Evolutionary conservation across 2,797 vertebrate species (phyloP).

Genomic region (Onychomys leucogaster): DNA sequence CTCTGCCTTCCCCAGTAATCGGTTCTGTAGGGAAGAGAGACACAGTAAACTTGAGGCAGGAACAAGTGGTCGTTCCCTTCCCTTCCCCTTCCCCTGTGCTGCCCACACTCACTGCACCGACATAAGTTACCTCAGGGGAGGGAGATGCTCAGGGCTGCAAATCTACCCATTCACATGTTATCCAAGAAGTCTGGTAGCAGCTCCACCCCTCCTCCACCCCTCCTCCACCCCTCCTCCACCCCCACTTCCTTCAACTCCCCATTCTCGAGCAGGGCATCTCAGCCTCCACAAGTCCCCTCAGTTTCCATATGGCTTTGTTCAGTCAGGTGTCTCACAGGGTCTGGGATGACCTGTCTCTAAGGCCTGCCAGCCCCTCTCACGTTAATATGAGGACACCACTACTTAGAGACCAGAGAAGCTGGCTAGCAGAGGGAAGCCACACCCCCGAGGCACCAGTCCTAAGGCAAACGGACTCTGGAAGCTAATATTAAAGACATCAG

Average conservation of each 20-base stretch:
- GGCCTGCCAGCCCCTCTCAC: background rate
- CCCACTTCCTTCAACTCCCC: background rate
- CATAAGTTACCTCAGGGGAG: background rate
- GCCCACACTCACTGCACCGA: background rate
- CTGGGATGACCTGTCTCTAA: background rate
- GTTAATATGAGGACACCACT: background rate
- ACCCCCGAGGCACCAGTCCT: background rate
- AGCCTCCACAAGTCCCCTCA: background rate
- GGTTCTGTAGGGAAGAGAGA: conserved; percentile 84
- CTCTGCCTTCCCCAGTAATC: conserved; percentile 56
- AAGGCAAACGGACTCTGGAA: background rate
- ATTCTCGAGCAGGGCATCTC: background rate
- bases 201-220: background rate
- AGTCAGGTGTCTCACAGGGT: background rate
- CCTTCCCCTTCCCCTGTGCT: background rate
- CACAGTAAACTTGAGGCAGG: background rate
- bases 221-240: background rate
- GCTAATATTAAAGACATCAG: background rate
- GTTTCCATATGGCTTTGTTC: background rate
- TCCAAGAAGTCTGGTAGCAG: background rate
- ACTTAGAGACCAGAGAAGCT: background rate
- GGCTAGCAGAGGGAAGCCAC: background rate
- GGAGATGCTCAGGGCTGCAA: background rate
- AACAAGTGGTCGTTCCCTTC: background rate
- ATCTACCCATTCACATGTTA: background rate